phyloP scores from a whole-genome alignment of 2,113 vertebrate species.

The Ailurus styani region DNA sequence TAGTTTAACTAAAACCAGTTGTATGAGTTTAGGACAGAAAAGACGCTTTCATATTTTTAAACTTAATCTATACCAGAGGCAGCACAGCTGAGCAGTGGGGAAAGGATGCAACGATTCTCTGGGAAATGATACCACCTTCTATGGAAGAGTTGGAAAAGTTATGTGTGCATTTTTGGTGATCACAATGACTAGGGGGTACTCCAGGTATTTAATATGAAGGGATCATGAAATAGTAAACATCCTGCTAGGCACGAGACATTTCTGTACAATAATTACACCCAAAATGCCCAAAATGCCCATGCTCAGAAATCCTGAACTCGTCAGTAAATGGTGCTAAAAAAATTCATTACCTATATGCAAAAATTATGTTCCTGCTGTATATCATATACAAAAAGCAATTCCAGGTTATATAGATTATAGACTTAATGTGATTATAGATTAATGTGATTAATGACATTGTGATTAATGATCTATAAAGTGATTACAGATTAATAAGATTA shows the following conservation, averaged over 20 bases:
- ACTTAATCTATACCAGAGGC: background rate
- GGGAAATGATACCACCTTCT: background rate
- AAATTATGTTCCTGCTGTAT: background rate
- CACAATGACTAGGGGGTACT: background rate
- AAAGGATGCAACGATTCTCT: background rate
- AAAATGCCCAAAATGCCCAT: background rate
- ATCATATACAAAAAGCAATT: background rate
- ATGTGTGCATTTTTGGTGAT: background rate
- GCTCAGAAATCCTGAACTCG: slow-evolving; percentile 9
- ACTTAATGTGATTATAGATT: too few relatives aligned
- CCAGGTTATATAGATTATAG: too few relatives aligned
- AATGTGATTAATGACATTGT: too few relatives aligned
- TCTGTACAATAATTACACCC: background rate
- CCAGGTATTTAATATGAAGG: background rate
- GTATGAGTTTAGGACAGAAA: background rate
- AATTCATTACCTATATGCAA: background rate
- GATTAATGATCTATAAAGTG: too few relatives aligned
- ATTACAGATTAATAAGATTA: too few relatives aligned
- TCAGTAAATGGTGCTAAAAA: background rate
- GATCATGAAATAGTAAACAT: background rate
- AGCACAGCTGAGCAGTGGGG: background rate
- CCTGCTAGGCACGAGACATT: background rate
- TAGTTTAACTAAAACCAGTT: background rate
- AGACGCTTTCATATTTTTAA: background rate
- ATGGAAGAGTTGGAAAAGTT: background rate